Evolutionary conservation across 2,888 invertebrate species (phyloP), one percentile per base, ranked within the genome.

Genomic region (Thecophora atra): DNA sequence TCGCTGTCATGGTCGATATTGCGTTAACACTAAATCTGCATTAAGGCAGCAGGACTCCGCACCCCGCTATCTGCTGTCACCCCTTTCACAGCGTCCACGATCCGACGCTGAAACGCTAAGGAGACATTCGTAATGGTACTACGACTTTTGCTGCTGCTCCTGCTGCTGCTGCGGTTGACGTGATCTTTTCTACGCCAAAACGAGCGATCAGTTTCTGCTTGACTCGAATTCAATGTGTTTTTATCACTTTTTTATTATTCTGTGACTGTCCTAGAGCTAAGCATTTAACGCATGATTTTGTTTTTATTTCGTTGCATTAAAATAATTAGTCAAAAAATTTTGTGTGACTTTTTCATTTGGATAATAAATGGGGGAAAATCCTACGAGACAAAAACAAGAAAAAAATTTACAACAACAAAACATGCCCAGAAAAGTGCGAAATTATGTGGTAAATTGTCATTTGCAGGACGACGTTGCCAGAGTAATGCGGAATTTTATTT

Each of bases 21-120:
- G 80, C 79, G 81, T 81, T 81, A 81, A 81, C 81, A 81, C 81
- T 78, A 81, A 82, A 81, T 82, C 79, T 81, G 81, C 81, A 81
- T 81, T 81, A 81, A 82, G 81, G 80, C 58, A 15, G 28, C 58
- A 58, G 17, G 24, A 37, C 19, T 19, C 30, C 52, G 37, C 26
- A 24, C 58, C 66, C n/a, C 28, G 6, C 19, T 19, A 42, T 1
- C 56, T 21, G 11, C 4, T 44, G 21, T 2, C 64, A 44, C 66
- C 54, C 15, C 37, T n/a, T 5, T 4, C 47, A 11, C 15, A n/a
- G 1, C 47, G 5, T 2, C 58, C 17, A 37, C 11, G 58, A 24
- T 58, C 28, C 58, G 15, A 15, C 28, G 28, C 17, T 4, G 6
- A 28, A 58, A 28, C 21, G 58, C 8, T 28, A 28, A 58, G 58